Evolutionary conservation across 2,797 vertebrate genomes (phyloP).

Genomic region (Odontamblyopus lacepedii): DNA sequence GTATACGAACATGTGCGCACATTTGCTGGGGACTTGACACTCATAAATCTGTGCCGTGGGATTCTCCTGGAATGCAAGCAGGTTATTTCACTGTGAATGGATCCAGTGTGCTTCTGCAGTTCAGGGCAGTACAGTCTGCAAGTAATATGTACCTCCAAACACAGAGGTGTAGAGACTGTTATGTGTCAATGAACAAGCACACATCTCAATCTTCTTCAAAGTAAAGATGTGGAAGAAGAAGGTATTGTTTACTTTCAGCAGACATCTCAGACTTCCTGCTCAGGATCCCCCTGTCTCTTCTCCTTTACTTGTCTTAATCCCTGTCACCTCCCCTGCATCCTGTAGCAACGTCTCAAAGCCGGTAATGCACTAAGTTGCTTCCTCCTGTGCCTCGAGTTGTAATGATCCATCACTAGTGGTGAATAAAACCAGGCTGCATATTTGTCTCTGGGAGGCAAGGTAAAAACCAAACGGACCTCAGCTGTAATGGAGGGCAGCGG

Average conservation of each 20-base stretch:
- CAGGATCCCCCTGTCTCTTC: slow-evolving; percentile 48
- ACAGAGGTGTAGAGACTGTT: slow-evolving; percentile 76
- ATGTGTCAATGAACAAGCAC: slow-evolving; percentile 79
- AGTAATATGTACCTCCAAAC: slow-evolving; percentile 70
- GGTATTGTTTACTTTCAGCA: slow-evolving; percentile 54
- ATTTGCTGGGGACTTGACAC: slow-evolving; percentile 42
- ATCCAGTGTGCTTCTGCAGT: slow-evolving; percentile 50
- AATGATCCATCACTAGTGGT: slow-evolving; percentile 69
- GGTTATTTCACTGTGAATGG: slow-evolving; percentile 54
- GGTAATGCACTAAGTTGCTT: slow-evolving; percentile 57
- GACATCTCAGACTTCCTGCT: slow-evolving; percentile 66
- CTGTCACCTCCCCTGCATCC: slow-evolving; percentile 42
- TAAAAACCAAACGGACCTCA: slow-evolving; percentile 58
- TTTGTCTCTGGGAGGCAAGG: slow-evolving; percentile 57
- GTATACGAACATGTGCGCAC: slow-evolving; percentile 32
- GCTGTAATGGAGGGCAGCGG: slow-evolving; percentile 46
- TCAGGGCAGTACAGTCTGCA: slow-evolving; percentile 57
- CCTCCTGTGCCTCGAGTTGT: slow-evolving; percentile 46
- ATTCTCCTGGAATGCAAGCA: slow-evolving; percentile 69
- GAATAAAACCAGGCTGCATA: slow-evolving; percentile 68
- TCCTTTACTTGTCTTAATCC: slow-evolving; percentile 47
- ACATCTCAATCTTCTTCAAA: slow-evolving; percentile 73
- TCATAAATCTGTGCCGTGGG: slow-evolving; percentile 60
- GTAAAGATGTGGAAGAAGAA: slow-evolving; percentile 61
- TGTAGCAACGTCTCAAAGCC: slow-evolving; percentile 53